These are phyloP conservation scores for Dermolepida albohirtum DNA, from an alignment of 2,888 invertebrate genomes.

Conservation along the genomic window DNA sequence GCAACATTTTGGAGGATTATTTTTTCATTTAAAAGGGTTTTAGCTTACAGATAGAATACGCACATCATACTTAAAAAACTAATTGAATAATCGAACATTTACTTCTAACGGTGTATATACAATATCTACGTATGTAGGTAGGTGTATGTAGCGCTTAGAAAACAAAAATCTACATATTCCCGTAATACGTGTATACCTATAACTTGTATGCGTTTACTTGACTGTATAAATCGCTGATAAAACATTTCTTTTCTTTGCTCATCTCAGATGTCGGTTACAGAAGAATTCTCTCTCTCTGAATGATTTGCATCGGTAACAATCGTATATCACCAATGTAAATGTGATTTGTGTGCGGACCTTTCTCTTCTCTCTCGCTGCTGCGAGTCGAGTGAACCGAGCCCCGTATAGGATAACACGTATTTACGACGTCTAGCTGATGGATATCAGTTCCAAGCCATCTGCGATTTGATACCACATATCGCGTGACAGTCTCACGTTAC, in stretches of 20 bases:
- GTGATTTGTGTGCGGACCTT: slow-evolving; percentile 31
- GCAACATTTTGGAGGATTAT: too few species aligned
- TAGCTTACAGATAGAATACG: too few species aligned
- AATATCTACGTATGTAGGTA: too few species aligned
- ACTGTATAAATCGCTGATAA: too few species aligned
- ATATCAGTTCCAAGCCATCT: slow-evolving; percentile 65
- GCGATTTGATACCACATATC: slow-evolving; percentile 61
- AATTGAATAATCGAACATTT: background rate
- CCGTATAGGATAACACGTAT: slow-evolving; percentile 52
- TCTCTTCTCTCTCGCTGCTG: too few species aligned
- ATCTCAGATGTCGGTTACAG: too few species aligned
- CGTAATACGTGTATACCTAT: too few species aligned
- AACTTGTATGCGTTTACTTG: too few species aligned
- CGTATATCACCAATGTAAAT: slow-evolving; percentile 36
- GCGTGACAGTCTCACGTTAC: slow-evolving; percentile 57
- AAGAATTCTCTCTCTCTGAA: too few species aligned
- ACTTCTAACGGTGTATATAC: too few species aligned
- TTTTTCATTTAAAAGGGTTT: too few species aligned
- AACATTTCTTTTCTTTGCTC: too few species aligned
- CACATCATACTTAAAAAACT: background rate
- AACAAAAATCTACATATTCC: background rate
- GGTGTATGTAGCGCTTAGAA: background rate
- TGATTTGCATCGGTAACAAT: slow-evolving; percentile 30
- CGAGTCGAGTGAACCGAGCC: slow-evolving; percentile 18
- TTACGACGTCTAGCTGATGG: slow-evolving; percentile 60